Percentiles rank a stretch among this genome's conserved stretches.
Evolutionary conservation across 2,888 invertebrate species (phyloP).

Genomic region (Lochmaea capreae): DNA sequence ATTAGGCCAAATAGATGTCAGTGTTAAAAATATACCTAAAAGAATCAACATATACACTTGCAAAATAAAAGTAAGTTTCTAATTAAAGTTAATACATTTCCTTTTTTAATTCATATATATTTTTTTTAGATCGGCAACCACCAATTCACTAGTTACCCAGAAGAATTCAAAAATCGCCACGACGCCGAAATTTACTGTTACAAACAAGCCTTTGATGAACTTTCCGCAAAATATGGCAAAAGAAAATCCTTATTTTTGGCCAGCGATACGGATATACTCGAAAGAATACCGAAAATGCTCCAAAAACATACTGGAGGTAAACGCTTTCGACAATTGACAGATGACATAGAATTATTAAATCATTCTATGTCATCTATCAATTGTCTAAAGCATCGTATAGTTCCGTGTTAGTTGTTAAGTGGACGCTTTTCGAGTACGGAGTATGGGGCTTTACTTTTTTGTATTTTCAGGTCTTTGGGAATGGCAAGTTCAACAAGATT

Average conservation of each 20-base stretch:
- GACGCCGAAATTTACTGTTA: conserved; percentile 65
- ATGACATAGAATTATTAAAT: too few relatives aligned
- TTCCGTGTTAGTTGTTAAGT: too few relatives aligned
- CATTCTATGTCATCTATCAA: too few relatives aligned
- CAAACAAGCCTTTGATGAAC: conserved; percentile 61
- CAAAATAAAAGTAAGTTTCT: conserved; percentile 55
- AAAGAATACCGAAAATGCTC: conserved; percentile 64
- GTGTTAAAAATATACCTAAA: conserved; percentile 41
- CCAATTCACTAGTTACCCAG: conserved; percentile 65
- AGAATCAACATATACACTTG: conserved; percentile 50
- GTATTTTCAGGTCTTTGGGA: conserved; percentile 41
- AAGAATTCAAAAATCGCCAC: conserved; percentile 60
- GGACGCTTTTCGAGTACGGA: too few relatives aligned
- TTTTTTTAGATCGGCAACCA: conserved; percentile 58
- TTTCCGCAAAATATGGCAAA: conserved; percentile 56
- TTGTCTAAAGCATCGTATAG: too few relatives aligned
- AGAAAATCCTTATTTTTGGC: conserved; percentile 54
- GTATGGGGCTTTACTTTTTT: neutral
- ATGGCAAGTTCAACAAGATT: conserved; percentile 66
- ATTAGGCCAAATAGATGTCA: conserved; percentile 53
- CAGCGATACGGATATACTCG: conserved; percentile 55
- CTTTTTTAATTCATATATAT: conserved; percentile 2
- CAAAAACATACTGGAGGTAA: conserved; percentile 64
- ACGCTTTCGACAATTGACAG: neutral
- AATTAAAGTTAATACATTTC: neutral